Conservation (phyloP, 2,797 vertebrate genomes). For the Scolopax rusticola region DNA sequence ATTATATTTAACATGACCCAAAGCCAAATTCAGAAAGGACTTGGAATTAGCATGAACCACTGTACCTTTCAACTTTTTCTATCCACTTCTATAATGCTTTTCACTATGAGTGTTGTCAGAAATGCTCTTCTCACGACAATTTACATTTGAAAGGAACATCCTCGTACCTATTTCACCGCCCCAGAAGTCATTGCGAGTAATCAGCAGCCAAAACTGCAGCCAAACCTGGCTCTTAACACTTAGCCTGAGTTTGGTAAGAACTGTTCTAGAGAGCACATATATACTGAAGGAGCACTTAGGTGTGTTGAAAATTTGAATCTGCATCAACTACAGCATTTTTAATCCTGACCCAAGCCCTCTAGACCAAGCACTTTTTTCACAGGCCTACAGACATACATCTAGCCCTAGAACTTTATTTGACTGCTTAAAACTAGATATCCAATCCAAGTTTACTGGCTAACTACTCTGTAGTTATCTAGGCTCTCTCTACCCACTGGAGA, state of each 20-base stretch:
- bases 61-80: not conserved
- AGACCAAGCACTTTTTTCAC: not conserved
- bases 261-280: not conserved
- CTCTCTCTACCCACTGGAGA: not conserved
- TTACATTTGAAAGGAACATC: not conserved
- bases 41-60: not conserved
- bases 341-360: not conserved
- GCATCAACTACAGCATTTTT: not conserved
- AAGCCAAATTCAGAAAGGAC: not conserved
- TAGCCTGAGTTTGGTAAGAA: not conserved
- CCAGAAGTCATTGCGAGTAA: fast-evolving
- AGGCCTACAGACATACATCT: not conserved
- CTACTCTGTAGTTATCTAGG: not conserved
- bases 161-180: not conserved
- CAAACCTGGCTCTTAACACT: not conserved
- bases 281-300: not conserved
- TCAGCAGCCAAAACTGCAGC: not conserved
- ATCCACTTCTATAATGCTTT: not conserved
- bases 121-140: fast-evolving
- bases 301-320: not conserved
- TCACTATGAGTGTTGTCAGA: not conserved
- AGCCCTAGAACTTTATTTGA: not conserved
- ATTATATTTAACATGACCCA: not conserved
- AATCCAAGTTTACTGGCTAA: fast-evolving
- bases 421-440: not conserved